A percentile compares a stretch with the other conserved stretches of the same genome.
phyloP scores from a whole-genome alignment of 1,140 invertebrate species.

The Drosophila teissieri region DNA sequence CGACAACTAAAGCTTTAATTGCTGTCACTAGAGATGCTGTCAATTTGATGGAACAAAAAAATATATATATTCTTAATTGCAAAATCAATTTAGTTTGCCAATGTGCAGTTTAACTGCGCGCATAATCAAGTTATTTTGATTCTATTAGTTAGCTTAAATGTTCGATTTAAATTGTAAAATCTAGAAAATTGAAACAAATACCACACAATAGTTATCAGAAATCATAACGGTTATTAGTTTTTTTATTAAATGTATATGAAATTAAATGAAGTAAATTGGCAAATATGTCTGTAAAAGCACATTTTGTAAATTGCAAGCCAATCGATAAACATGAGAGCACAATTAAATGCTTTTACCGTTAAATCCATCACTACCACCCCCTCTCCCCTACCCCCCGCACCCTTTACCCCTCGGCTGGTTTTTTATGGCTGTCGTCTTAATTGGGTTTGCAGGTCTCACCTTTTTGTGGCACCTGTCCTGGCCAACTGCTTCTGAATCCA shows the following conservation, averaged over 20 bases:
- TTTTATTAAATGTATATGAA: no score
- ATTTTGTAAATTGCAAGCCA: not conserved
- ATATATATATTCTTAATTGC: constrained; percentile 18
- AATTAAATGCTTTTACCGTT: constrained; percentile 2
- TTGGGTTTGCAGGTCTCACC: constrained; percentile 3
- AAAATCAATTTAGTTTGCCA: constrained; percentile 28
- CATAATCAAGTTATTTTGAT: not conserved
- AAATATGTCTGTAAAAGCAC: no score
- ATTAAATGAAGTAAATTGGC: no score
- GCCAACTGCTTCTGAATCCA: not conserved
- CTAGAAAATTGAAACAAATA: no score
- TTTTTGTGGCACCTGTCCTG: constrained; percentile 8
- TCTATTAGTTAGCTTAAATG: no score
- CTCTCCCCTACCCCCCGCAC: no score
- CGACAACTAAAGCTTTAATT: constrained; percentile 8
- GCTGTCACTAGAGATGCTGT: not conserved
- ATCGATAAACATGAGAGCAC: not conserved
- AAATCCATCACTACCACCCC: not conserved
- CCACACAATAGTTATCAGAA: no score
- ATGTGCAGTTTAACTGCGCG: constrained; percentile 3
- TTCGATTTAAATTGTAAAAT: no score
- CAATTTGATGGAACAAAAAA: not conserved
- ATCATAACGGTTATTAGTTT: no score
- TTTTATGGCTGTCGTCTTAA: not conserved
- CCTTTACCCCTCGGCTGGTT: no score